A percentile compares a stretch with the other conserved stretches of the same genome.
These are phyloP conservation scores for Cecidostiba fungosa DNA, from an alignment of 2,888 invertebrate species.

Conservation along the genomic window DNA sequence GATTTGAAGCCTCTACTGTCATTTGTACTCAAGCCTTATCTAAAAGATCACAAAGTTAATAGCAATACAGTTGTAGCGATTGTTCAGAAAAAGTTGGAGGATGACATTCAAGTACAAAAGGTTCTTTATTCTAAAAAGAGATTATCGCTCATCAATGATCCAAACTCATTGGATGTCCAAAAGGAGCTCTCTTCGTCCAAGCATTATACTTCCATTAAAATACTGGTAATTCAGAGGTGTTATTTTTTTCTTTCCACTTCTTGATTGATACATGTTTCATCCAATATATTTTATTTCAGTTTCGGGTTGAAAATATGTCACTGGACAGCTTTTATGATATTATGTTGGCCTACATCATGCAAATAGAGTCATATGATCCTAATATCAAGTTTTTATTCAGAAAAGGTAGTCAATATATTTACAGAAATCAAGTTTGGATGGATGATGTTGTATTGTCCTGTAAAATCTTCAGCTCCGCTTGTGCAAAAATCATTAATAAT, in stretches of 20 bases:
- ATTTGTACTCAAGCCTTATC: background rate
- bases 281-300: conserved; percentile 65
- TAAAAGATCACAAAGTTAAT: background rate
- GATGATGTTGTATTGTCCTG: conserved; percentile 66
- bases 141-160: background rate
- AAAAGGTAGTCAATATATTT: conserved; percentile 61
- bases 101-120: background rate
- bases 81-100: conserved; percentile 35
- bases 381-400: conserved; percentile 69
- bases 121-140: conserved; percentile 29
- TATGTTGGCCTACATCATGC: conserved; percentile 64
- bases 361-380: conserved; percentile 59
- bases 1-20: conserved; percentile 45
- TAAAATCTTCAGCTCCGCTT: conserved; percentile 64
- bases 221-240: conserved; percentile 32
- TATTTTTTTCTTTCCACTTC: background rate
- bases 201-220: conserved; percentile 40
- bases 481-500: conserved; percentile 68
- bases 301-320: conserved; percentile 62
- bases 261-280: background rate
- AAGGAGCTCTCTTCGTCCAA: conserved; percentile 43
- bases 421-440: conserved; percentile 66
- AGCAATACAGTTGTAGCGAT: conserved; percentile 23
- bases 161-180: background rate
- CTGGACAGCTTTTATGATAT: conserved; percentile 63